Evolutionary conservation across 35 echinoderm and acorn worm species (phyloP).

Genomic region (Apostichopus japonicus): DNA sequence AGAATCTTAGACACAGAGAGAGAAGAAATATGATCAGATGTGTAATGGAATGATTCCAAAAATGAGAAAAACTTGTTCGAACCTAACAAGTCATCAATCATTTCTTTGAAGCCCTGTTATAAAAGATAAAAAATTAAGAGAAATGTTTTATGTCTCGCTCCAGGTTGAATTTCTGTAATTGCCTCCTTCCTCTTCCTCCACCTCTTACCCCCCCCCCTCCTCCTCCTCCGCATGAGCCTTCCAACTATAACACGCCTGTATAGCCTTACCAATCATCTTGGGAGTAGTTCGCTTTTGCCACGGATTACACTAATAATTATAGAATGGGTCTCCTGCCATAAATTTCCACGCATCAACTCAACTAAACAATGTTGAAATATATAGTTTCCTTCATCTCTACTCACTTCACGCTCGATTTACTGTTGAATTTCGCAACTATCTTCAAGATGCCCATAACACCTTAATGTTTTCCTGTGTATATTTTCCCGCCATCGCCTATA

Average conservation of each 20-base stretch:
- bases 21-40: not conserved
- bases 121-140: constrained; percentile 47
- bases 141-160: constrained; percentile 3
- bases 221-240: no score
- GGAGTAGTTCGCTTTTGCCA: not conserved
- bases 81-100: constrained; percentile 14
- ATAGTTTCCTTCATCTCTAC: constrained; percentile 19
- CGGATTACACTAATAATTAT: constrained; percentile 47
- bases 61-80: constrained; percentile 23
- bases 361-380: constrained; percentile 54
- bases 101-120: not conserved
- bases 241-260: not conserved
- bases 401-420: constrained; percentile 52
- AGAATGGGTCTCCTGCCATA: constrained; percentile 23
- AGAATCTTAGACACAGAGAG: no score
- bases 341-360: constrained; percentile 44
- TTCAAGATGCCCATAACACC: constrained; percentile 23
- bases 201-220: no score
- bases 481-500: constrained; percentile 51
- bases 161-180: constrained; percentile 45
- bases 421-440: constrained; percentile 16
- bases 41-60: constrained; percentile 19
- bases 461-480: constrained; percentile 52
- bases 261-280: not conserved
- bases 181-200: not conserved